These are phyloP conservation scores for Xestia sexstrigata DNA, from an alignment of 2,888 invertebrate species.

Conservation along the genomic window DNA sequence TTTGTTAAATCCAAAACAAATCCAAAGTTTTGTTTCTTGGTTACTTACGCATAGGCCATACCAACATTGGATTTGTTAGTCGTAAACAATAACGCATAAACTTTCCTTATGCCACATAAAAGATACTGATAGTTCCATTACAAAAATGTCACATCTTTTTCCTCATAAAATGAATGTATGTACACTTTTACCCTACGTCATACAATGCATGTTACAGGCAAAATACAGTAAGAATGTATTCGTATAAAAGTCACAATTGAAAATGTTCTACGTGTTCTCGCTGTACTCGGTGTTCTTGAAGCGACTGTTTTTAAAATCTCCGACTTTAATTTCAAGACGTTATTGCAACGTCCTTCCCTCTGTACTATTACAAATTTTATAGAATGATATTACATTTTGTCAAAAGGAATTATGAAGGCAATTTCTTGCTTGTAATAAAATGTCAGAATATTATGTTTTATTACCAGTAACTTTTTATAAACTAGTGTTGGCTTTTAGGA, in stretches of 20 bases:
- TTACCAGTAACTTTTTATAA: not conserved
- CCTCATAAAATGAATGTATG: conserved; percentile 15
- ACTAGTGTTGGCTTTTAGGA: not conserved
- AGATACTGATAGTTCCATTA: conserved; percentile 38
- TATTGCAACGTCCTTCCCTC: conserved; percentile 30
- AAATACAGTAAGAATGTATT: conserved; percentile 1
- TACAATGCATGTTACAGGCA: not conserved
- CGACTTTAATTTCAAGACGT: conserved; percentile 39
- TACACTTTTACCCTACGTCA: not conserved
- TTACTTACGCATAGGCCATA: not conserved
- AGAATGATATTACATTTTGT: conserved; percentile 45
- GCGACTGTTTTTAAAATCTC: conserved; percentile 31
- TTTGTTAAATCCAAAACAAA: not conserved
- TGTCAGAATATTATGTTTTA: conserved; percentile 26
- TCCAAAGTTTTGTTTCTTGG: not conserved
- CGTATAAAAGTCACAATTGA: conserved; percentile 15
- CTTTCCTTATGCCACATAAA: conserved; percentile 32
- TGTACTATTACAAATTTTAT: conserved; percentile 21
- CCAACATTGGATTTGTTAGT: conserved; percentile 9
- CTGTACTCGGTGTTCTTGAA: conserved; percentile 10
- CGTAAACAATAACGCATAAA: conserved; percentile 6
- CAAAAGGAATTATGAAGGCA: conserved; percentile 39
- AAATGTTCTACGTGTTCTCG: conserved; percentile 30
- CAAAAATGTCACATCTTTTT: conserved; percentile 34
- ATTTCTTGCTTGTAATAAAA: conserved; percentile 38